Base-by-base conservation (phyloP, 2,797 vertebrate species). In the Eulemur coronatus region DNA sequence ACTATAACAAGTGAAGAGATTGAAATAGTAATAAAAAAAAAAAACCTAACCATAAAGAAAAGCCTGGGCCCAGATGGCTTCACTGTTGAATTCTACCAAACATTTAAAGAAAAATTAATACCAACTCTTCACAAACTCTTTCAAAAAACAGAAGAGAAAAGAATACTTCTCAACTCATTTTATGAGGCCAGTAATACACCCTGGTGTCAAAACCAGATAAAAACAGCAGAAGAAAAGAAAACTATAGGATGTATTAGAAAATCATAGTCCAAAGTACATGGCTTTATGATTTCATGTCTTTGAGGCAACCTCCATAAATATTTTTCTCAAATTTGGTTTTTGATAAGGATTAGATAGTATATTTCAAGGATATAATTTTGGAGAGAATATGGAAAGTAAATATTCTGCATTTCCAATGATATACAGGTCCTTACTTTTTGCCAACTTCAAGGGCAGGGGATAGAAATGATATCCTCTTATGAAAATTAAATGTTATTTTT, bases 291-390 rank as follows among this genome's bases (percentile, higher is more conserved):
- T 90, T 59, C 65, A 69, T 30, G 20, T 55, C 13, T 92, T 59
- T 89, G 78, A 89, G 33, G 33, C 61, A 82, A 73, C 46, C 38
- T 85, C 59, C 63, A 55, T 72, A 93, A 96, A 75, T 46, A 97
- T 6, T 81, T 88, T 69, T 43, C 48, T 96, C 57, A 88, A 33
- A 35, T 41, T 88, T 78, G 65, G 46, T 73, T 84, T 75, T 59
- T 43, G 28, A 33, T 75, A 72, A 91, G 80, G 67, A 63, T 79
- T 94, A 92, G 72, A 59, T 26, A 70, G 79, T 18, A 92, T 33
- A 85, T 86, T 93, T 86, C 57, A 81, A 96, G 63, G 72, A 28
- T 91, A n/a, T 61, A 80, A 80, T 89, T 81, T 65, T 84, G 78
- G 50, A n/a, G 55, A 75, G 63, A 79, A 81, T 61, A 41, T 81